These are phyloP conservation scores for Pelobates fuscus DNA, from an alignment of 2,113 vertebrate species.

Conservation along the genomic window DNA sequence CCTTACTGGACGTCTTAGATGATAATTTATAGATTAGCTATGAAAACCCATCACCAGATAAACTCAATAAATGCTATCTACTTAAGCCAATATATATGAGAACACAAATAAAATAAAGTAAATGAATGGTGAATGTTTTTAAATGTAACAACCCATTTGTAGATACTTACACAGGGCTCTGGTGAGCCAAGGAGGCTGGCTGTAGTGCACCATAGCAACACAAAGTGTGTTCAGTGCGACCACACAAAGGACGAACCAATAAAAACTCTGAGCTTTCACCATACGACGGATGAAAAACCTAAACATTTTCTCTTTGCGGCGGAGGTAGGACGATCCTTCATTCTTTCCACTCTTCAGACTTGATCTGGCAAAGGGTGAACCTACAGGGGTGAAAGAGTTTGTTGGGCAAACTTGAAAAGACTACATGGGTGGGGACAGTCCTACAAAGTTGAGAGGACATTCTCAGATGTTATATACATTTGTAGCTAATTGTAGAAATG, in stretches of 20 bases:
- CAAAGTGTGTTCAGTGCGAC: conserved; percentile 93
- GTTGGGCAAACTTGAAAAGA: neutral
- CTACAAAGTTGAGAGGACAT: too few species aligned
- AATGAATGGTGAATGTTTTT: too few species aligned
- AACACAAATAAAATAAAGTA: too few species aligned
- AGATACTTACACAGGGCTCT: conserved; percentile 83
- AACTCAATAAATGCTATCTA: too few species aligned
- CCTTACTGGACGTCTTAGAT: too few species aligned
- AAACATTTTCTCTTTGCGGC: conserved; percentile 91
- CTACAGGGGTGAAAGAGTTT: conserved; percentile 56
- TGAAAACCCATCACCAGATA: too few species aligned
- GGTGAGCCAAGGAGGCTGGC: conserved; percentile 90
- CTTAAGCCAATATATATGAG: too few species aligned
- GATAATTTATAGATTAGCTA: too few species aligned
- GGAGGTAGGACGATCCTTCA: conserved; percentile 87
- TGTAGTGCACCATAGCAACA: conserved; percentile 94
- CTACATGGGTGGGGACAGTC: too few species aligned
- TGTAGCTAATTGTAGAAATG: too few species aligned
- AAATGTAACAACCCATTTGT: too few species aligned
- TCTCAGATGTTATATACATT: too few species aligned
- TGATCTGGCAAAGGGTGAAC: conserved; percentile 87
- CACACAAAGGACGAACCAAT: conserved; percentile 91
- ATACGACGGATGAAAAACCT: conserved; percentile 92
- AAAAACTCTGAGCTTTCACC: conserved; percentile 96
- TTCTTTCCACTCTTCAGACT: conserved; percentile 90